Evolutionary conservation across 2,113 vertebrate genomes (phyloP), one percentile per base, ranked within the genome.

Genomic region (Oreotrochilus melanogaster): DNA sequence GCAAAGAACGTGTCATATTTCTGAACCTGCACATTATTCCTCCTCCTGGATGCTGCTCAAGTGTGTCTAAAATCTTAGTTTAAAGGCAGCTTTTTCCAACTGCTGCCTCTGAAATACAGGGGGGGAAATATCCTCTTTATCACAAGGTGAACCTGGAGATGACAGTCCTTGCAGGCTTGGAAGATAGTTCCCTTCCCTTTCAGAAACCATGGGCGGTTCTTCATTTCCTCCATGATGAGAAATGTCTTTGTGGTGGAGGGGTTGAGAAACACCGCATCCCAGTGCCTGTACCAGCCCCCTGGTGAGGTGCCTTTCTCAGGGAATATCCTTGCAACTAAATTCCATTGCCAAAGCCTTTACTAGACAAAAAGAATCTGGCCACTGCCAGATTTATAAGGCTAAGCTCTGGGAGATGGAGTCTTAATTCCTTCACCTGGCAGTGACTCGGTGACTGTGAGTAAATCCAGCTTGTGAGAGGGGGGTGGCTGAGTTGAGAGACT

Each of bases 361-460:
- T 87, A 65, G 73, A 57, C 64, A 37, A 22, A 84, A 53, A 14
- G 37, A 48, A 14, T 21, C n/a, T 71, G 42, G 30, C 31, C 4
- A 3, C 33, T 86, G 67, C 37, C 42, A 37, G 42, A 42, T 33
- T 47, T 67, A 16, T 8, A 51, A 58, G 25, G 78, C 30, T 70
- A 28, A 92, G 72, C 84, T 47, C 25, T 64, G 70, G 70, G 65
- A 91, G 69, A 30, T n/a, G 86, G 57, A 56, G 24, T 45, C 64
- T 37, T 78, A 51, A 86, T 79, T 90, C 76, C 62, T 54, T 92
- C 47, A 39, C 57, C 43, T 96, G 66, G 23, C 66, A 60, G 30
- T 48, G 53, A 28, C 39, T 80, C 15, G 45, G 42, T 94, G 92
- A 54, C 87, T 56, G 79, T 71, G 87, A 47, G 3, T 18, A 61